phyloP scores from a whole-genome alignment of 2,888 invertebrate species.

The Thereva nobilitata region DNA sequence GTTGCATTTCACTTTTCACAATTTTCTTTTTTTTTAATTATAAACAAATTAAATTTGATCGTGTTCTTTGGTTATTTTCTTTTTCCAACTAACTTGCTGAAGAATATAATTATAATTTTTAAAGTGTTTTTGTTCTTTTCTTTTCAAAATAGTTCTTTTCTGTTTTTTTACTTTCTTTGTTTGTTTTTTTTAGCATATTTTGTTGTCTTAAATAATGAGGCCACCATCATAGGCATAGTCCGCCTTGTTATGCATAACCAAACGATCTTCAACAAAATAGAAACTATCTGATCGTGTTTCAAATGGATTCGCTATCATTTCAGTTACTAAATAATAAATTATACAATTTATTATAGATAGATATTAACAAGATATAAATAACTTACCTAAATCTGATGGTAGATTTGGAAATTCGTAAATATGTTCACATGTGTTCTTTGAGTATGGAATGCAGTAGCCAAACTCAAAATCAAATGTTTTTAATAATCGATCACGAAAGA shows the following conservation, averaged over 20 bases:
- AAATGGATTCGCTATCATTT: conserved; percentile 95
- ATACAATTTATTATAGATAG: conserved; percentile 6
- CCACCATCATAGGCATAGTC: conserved; percentile 97
- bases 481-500: conserved; percentile 87
- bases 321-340: conserved; percentile 73
- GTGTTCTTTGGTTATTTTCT: conserved; percentile 11
- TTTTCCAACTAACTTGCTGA: neutral
- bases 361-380: conserved; percentile 5
- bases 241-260: conserved; percentile 99
- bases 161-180: neutral
- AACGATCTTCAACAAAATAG: conserved; percentile 95
- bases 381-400: conserved; percentile 82
- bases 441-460: conserved; percentile 98
- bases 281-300: conserved; percentile 98
- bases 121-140: conserved; percentile 5
- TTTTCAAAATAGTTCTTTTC: neutral
- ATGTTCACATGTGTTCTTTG: conserved; percentile 97
- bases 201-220: conserved; percentile 50
- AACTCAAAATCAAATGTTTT: conserved; percentile 99
- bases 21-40: conserved; percentile 30
- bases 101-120: conserved; percentile 8
- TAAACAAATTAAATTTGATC: conserved; percentile 22
- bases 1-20: conserved; percentile 18
- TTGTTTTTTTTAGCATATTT: neutral
- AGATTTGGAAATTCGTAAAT: conserved; percentile 97